Evolutionary conservation across 2,888 invertebrate genomes (phyloP), one percentile per base, ranked within the genome.

Genomic region (Caenorhabditis plicata): DNA sequence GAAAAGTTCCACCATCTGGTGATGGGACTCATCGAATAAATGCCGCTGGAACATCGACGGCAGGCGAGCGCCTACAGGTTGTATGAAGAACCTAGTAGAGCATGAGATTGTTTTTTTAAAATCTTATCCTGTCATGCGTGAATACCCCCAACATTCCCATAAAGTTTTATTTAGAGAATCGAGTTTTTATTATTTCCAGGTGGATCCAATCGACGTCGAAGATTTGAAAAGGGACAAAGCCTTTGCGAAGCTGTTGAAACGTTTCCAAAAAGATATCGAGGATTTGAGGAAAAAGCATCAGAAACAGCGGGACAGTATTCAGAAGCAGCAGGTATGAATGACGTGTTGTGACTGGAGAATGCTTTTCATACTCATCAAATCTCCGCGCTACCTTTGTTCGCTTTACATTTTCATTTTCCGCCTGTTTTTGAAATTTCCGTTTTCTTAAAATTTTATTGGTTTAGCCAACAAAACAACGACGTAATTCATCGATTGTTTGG

Each of bases 221-320:
- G 87, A 88, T 2, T 85, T 95, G 41, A 87, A 79, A 23, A 73
- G 74, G 29, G 93, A 94, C 82, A 95, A 94, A 81, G 89, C 89
- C 22, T 95, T 90, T 84, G 86, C 89, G 73, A 98, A 98, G 84
- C 88, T 91, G 29, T 88, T 90, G 40, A 89, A 92, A 77, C 96
- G 95, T 82, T 94, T 96, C 80, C 90, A 91, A 82, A 98, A 98
- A 35, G 96, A 98, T 76, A 82, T 91, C 62, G 96, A 96, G 54
- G 86, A 90, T 4, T 84, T 95, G 84, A 66, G 89, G 81, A 95
- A 94, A 82, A 88, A 90, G 50, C 95, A 96, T 78, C 87, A 89
- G 68, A 98, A 98, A 81, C 95, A 96, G 83, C 88, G 92, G 81
- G 85, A 89, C 79, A 83, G 88, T 25, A 87, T 96, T 81, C 95